These are phyloP conservation scores for Papilio protenor DNA, from an alignment of 2,888 invertebrate genomes.

Conservation along the genomic window DNA sequence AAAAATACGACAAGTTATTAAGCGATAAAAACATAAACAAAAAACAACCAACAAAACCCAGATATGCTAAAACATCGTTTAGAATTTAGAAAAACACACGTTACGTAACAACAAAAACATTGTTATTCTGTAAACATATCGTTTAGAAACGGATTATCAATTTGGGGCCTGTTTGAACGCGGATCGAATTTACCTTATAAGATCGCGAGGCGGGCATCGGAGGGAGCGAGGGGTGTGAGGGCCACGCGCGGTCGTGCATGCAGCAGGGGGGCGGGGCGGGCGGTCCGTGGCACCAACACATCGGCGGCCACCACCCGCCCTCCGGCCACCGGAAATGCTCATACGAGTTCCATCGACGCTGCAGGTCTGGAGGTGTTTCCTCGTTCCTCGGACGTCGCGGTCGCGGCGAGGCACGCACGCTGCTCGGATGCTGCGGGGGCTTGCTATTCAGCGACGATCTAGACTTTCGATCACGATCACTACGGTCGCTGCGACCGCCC, in stretches of 20 bases:
- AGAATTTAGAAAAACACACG: constrained; percentile 6
- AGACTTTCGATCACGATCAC: constrained; percentile 87
- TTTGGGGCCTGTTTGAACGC: constrained; percentile 14
- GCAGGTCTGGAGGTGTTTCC: constrained; percentile 74
- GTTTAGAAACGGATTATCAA: constrained; percentile 17
- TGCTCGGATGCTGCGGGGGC: constrained; percentile 77
- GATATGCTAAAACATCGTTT: background rate
- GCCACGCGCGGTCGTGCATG: constrained; percentile 80
- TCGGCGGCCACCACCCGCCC: constrained; percentile 77
- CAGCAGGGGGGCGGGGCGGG: constrained; percentile 77
- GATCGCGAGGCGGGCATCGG: constrained; percentile 63
- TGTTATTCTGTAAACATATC: constrained; percentile 12
- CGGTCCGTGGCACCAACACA: constrained; percentile 80
- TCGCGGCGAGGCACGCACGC: constrained; percentile 73
- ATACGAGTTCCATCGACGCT: constrained; percentile 81
- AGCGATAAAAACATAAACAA: background rate
- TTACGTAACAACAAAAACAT: constrained; percentile 28
- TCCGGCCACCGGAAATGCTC: constrained; percentile 86
- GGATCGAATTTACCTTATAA: constrained; percentile 72
- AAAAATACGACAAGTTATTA: background rate
- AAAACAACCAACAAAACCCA: background rate
- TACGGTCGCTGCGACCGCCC: constrained; percentile 81
- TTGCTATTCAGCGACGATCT: constrained; percentile 84
- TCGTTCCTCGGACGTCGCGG: constrained; percentile 71
- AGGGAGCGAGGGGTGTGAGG: constrained; percentile 78